A percentile compares a stretch with the other conserved stretches of the same genome.
Evolutionary conservation across 2,113 vertebrate genomes (phyloP).

Genomic region (Aphyosemion australe): DNA sequence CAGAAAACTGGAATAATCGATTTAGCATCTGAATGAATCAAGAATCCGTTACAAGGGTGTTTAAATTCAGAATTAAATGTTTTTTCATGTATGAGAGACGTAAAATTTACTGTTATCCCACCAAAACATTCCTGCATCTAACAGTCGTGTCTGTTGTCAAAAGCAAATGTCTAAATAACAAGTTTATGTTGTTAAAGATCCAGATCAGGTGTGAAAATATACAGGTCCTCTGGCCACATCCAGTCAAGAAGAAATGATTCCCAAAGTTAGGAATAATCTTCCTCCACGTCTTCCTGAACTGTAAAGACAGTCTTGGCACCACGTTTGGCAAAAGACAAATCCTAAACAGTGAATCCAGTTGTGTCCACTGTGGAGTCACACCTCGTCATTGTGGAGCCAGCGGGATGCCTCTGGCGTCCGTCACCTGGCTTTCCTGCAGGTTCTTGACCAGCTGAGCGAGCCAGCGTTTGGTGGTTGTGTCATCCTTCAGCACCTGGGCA

Average conservation of each 20-base stretch:
- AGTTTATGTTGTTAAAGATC: background rate
- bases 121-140: no score
- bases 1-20: background rate
- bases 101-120: background rate
- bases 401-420: constrained; percentile 93
- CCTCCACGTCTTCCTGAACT: constrained; percentile 21
- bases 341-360: constrained; percentile 6
- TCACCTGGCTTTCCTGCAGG: constrained; percentile 97
- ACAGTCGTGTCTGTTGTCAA: no score
- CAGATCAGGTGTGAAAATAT: background rate
- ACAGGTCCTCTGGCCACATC: background rate
- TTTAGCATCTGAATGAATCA: no score
- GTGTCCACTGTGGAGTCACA: background rate
- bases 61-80: no score
- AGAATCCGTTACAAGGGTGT: no score
- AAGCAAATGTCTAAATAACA: background rate
- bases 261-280: constrained; percentile 19
- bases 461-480: constrained; percentile 99
- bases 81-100: no score
- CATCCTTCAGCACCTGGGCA: constrained; percentile 97
- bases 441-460: constrained; percentile 98
- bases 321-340: constrained; percentile 31
- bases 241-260: constrained; percentile 2
- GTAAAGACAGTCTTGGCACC: constrained; percentile 43
- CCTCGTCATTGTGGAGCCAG: constrained; percentile 88